A percentile compares a stretch with the other conserved stretches of the same genome.
These are phyloP conservation scores for Toxotes jaculatrix DNA, from an alignment of 2,113 vertebrate genomes.

Conservation along the genomic window DNA sequence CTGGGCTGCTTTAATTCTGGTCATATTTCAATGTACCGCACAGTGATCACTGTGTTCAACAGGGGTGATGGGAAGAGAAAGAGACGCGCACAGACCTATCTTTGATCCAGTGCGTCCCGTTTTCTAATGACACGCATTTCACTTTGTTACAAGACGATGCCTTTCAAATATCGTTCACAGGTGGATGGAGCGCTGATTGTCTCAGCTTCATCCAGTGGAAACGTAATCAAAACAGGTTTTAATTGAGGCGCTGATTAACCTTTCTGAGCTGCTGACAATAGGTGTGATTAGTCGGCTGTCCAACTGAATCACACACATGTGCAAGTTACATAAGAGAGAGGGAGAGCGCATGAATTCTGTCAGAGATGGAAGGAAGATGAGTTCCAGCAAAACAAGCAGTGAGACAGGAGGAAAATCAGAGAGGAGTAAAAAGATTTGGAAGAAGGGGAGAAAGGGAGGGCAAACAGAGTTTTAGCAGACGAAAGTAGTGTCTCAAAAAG, in stretches of 20 bases:
- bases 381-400: background rate
- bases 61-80: background rate
- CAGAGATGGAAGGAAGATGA: background rate
- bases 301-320: background rate
- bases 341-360: background rate
- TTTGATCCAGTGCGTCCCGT: background rate
- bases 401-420: background rate
- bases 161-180: constrained; percentile 6
- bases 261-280: background rate
- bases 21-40: constrained; percentile 30
- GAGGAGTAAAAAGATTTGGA: background rate
- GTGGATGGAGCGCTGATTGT: constrained; percentile 2
- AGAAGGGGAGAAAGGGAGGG: background rate
- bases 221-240: constrained; percentile 15
- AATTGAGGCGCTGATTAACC: constrained; percentile 21
- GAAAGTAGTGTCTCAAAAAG: background rate
- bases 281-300: constrained; percentile 1
- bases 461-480: background rate
- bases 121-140: background rate
- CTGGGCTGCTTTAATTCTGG: constrained; percentile 29
- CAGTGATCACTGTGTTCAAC: constrained; percentile 15
- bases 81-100: background rate
- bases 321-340: background rate
- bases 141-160: background rate
- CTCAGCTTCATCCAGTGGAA: background rate